Percentiles rank a stretch among this genome's conserved stretches.
Conservation (phyloP, 1,140 invertebrate species). For the Drosophila ficusphila region DNA sequence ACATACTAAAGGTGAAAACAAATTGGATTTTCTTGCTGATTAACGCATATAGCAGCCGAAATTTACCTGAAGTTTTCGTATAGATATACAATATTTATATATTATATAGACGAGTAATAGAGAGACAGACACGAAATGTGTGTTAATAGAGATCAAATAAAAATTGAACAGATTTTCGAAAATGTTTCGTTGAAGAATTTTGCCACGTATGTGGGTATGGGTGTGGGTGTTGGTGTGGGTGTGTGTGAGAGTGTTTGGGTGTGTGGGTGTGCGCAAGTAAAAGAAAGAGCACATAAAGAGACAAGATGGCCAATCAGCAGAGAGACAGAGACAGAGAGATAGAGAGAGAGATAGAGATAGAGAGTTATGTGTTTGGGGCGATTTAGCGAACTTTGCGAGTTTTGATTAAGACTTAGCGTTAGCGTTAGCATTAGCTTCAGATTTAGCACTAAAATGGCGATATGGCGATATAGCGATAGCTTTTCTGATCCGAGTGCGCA, state of each 20-base stretch:
- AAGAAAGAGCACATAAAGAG: conserved; percentile 8
- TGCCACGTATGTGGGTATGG: neutral
- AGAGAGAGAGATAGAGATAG: conserved; percentile 27
- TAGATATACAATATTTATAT: conserved; percentile 27
- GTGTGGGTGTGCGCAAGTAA: conserved; percentile 13
- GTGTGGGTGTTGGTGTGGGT: neutral
- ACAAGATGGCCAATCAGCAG: conserved; percentile 48
- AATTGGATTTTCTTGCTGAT: conserved; percentile 52
- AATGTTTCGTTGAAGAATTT: conserved; percentile 16
- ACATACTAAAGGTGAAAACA: conserved; percentile 44
- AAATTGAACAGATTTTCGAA: conserved; percentile 12
- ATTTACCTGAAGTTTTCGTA: conserved; percentile 70
- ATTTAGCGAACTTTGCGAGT: conserved; percentile 47
- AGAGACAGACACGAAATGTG: conserved; percentile 19
- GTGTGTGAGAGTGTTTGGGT: neutral
- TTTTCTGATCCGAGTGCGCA: conserved; percentile 65
- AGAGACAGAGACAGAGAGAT: conserved; percentile 22
- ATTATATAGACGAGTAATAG: conserved; percentile 16
- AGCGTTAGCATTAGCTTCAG: conserved; percentile 1
- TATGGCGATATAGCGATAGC: conserved; percentile 41
- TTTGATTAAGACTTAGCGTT: conserved; percentile 2
- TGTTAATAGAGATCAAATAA: conserved; percentile 14
- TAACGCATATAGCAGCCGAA: conserved; percentile 58
- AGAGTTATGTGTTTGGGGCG: conserved; percentile 16
- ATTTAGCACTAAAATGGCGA: conserved; percentile 10